Evolutionary conservation across 2,888 invertebrate species (phyloP).

Genomic region (Leptopilina myrica): DNA sequence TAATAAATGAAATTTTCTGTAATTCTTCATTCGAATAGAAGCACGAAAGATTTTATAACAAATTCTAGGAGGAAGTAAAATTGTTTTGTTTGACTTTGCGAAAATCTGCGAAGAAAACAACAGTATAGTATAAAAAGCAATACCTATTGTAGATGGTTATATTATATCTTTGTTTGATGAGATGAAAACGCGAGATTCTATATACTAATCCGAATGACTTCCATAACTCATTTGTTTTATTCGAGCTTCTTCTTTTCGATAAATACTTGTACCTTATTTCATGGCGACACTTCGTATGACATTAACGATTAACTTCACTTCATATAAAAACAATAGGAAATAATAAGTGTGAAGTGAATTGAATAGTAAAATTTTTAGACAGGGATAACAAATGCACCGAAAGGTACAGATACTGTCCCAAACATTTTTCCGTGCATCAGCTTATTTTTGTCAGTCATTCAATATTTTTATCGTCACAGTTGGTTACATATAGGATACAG

Average conservation of each 20-base stretch:
- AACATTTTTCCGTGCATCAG: too few relatives aligned
- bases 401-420: too few relatives aligned
- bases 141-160: slow-evolving; percentile 24
- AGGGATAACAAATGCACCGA: too few relatives aligned
- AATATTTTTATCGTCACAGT: slow-evolving; percentile 6
- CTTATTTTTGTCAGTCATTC: slow-evolving; percentile 12
- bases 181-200: slow-evolving; percentile 48
- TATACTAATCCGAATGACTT: slow-evolving; percentile 67
- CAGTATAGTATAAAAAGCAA: slow-evolving; percentile 38
- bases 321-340: too few relatives aligned
- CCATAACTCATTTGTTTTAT: slow-evolving; percentile 49
- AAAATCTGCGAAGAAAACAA: slow-evolving; percentile 56
- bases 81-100: slow-evolving; percentile 22
- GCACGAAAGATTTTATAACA: background rate
- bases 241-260: slow-evolving; percentile 54
- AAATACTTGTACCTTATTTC: slow-evolving; percentile 64
- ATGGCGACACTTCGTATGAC: slow-evolving; percentile 62
- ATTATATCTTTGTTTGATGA: slow-evolving; percentile 40
- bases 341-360: too few relatives aligned
- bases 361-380: too few relatives aligned
- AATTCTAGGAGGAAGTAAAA: background rate
- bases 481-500: background rate
- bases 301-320: too few relatives aligned
- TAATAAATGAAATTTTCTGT: too few relatives aligned
- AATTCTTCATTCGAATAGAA: too few relatives aligned